Percentiles rank a stretch among this genome's conserved stretches.
Conservation (phyloP, 2,888 invertebrate genomes). For the Nipponacmea schrenckii region DNA sequence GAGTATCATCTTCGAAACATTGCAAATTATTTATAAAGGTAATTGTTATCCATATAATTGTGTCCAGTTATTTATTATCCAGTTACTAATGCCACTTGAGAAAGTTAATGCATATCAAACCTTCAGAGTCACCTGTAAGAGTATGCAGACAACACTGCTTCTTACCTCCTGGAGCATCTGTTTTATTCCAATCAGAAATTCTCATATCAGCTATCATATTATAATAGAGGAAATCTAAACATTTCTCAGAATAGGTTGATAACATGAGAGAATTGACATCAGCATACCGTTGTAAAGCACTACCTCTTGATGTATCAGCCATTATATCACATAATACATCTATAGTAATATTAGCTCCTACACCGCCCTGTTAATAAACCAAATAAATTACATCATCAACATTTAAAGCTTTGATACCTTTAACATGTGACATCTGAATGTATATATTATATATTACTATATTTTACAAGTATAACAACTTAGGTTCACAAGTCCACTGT, state of each 20-base stretch:
- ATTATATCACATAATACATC: constrained; percentile 84
- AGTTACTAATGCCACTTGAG: no score
- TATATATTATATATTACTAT: no score
- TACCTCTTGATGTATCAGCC: constrained; percentile 68
- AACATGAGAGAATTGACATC: constrained; percentile 79
- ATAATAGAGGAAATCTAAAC: constrained; percentile 85
- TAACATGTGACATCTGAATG: no score
- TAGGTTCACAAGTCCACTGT: no score
- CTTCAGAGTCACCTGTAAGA: no score
- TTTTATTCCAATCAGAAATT: constrained; percentile 74
- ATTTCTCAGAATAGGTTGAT: constrained; percentile 76
- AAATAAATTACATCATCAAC: background rate
- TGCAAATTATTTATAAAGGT: no score
- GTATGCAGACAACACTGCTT: background rate
- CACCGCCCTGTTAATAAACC: constrained; percentile 63
- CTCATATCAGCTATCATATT: constrained; percentile 72
- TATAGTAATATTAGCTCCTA: constrained; percentile 80
- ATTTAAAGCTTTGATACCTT: no score
- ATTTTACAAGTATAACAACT: no score
- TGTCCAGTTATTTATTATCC: no score
- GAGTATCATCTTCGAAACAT: no score
- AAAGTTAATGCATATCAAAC: no score
- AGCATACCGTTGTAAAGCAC: constrained; percentile 78
- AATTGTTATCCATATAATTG: no score
- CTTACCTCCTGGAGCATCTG: constrained; percentile 73